A percentile compares a stretch with the other conserved stretches of the same genome.
phyloP scores from a whole-genome alignment of 2,113 vertebrate species.

The Peucedramus taeniatus region DNA sequence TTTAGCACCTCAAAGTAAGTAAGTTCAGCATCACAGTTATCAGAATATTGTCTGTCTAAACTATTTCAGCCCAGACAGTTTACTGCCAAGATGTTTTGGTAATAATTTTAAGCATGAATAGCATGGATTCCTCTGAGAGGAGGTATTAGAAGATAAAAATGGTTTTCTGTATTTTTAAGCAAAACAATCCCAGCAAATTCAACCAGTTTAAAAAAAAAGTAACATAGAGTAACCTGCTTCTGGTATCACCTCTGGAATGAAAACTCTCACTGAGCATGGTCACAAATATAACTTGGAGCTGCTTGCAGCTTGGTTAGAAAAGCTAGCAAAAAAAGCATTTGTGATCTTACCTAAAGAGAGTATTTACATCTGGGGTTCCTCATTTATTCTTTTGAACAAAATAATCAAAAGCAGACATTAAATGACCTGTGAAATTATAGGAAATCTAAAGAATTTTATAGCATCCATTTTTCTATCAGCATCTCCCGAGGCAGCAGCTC shows the following conservation, averaged over 20 bases:
- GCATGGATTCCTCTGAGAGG: not conserved
- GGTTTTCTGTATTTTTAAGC: not conserved
- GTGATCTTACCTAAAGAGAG: not conserved
- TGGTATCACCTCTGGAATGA: fast-evolving
- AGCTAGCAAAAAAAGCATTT: not conserved
- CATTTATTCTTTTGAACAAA: not conserved
- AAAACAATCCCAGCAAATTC: not conserved
- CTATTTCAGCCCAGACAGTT: not conserved
- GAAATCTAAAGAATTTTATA: not conserved
- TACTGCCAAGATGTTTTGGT: not conserved
- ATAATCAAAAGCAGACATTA: not conserved
- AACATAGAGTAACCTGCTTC: not conserved
- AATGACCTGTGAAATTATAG: not conserved
- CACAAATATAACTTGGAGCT: not conserved
- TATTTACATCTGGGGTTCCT: not conserved
- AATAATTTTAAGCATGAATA: not conserved
- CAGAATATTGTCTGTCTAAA: not conserved
- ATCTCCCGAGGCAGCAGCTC: not conserved
- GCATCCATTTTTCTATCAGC: not conserved
- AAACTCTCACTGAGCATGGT: not conserved
- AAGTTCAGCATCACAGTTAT: not conserved
- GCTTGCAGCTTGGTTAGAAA: not conserved
- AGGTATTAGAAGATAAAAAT: not conserved
- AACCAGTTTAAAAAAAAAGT: not conserved
- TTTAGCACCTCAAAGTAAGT: not conserved